Conservation (phyloP, 2,113 vertebrate species). For the Syrrhaptes paradoxus region DNA sequence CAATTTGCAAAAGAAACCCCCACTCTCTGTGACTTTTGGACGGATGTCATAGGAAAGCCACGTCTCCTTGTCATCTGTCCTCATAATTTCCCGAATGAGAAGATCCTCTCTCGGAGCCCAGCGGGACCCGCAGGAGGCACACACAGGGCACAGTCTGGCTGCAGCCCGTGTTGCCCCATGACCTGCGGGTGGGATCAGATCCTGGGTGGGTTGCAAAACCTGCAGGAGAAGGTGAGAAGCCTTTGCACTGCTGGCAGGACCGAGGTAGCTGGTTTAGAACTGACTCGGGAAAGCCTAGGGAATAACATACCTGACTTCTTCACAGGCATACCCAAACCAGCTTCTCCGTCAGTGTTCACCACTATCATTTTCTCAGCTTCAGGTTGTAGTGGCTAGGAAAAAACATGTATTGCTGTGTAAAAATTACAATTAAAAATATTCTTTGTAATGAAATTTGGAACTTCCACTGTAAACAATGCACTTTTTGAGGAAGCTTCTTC, state of each 20-base stretch:
- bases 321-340: not conserved
- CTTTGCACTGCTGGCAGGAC: not conserved
- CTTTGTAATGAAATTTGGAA: not conserved
- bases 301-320: not conserved
- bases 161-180: not conserved
- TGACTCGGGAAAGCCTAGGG: not conserved
- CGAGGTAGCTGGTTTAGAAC: not conserved
- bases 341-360: not conserved
- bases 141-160: fast-evolving
- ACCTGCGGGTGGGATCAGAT: not conserved
- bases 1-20: not conserved
- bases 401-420: fast-evolving
- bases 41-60: fast-evolving
- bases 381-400: not conserved
- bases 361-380: not conserved
- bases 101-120: not conserved
- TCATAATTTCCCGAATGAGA: not conserved
- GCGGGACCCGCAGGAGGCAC: not conserved
- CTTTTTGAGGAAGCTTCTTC: not conserved
- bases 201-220: not conserved
- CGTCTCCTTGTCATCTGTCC: not conserved
- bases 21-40: not conserved
- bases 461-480: not conserved
- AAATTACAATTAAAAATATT: not conserved
- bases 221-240: fast-evolving